Evolutionary conservation across 1,140 invertebrate species (phyloP).

Genomic region (Atta cephalotes): DNA sequence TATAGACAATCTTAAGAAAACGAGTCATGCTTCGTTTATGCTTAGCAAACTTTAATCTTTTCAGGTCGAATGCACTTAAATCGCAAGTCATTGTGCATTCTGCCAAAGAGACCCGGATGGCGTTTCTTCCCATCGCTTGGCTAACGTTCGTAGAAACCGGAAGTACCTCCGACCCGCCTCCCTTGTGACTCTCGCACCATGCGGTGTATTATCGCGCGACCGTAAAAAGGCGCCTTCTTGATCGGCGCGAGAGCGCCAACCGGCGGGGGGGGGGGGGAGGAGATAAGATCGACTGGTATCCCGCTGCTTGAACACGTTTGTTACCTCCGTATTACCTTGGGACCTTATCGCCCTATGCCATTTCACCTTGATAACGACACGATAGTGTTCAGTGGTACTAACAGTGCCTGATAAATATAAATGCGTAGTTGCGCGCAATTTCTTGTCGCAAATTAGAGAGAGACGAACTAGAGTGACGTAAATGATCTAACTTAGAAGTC

Average conservation of each 20-base stretch:
- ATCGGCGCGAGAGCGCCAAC: conserved; percentile 1
- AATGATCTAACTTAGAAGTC: not conserved
- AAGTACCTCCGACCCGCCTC: not conserved
- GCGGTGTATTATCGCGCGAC: conserved; percentile 18
- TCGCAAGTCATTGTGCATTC: conserved; percentile 37
- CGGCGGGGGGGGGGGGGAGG: too few species aligned
- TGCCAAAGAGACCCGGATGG: not conserved
- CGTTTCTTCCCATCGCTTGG: not conserved
- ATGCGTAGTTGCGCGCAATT: conserved; percentile 12
- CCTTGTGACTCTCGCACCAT: not conserved
- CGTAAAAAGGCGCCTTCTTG: conserved; percentile 5
- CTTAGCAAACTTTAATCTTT: conserved; percentile 7
- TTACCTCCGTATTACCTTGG: conserved; percentile 36
- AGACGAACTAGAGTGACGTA: not conserved
- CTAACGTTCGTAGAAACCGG: conserved; percentile 15
- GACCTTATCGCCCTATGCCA: conserved; percentile 39
- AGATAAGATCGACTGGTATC: conserved; percentile 38
- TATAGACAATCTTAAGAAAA: conserved; percentile 14
- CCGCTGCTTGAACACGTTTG: conserved; percentile 40
- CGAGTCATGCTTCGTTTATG: conserved; percentile 30
- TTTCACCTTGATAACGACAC: conserved; percentile 28
- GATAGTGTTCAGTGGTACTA: conserved; percentile 1
- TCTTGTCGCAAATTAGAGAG: not conserved
- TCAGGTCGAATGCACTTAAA: conserved; percentile 3
- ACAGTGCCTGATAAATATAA: conserved; percentile 32